Percentiles rank a stretch among this genome's conserved stretches.
Evolutionary conservation across 2,797 vertebrate species (phyloP).

Genomic region (Ispidina picta): DNA sequence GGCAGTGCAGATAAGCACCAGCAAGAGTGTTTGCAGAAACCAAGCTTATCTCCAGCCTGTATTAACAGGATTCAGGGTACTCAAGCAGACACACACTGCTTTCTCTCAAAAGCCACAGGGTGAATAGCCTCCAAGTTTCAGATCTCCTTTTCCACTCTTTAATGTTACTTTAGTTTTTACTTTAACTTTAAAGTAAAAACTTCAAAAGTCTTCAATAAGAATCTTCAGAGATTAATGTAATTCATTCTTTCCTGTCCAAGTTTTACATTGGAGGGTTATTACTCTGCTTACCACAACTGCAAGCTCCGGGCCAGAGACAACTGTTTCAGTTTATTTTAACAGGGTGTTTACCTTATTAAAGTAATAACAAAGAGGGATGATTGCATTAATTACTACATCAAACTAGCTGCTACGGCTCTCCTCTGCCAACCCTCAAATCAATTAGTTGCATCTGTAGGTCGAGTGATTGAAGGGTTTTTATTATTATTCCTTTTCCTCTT

Average conservation of each 20-base stretch:
- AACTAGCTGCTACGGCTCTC: conserved; percentile 17
- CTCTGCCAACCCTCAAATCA: conserved; percentile 8
- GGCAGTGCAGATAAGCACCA: conserved; percentile 19
- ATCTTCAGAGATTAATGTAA: conserved; percentile 46
- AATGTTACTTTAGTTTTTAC: too few relatives aligned
- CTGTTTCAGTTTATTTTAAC: conserved; percentile 65
- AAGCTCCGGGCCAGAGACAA: conserved; percentile 50
- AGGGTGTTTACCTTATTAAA: conserved; percentile 63
- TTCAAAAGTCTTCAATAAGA: conserved; percentile 53
- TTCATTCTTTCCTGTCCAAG: conserved; percentile 54
- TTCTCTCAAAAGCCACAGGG: conserved; percentile 3
- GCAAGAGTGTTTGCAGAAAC: conserved; percentile 48
- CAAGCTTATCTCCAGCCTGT: neutral
- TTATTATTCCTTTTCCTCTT: conserved; percentile 1
- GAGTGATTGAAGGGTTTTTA: neutral
- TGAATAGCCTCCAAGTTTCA: conserved; percentile 15
- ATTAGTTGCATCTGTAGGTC: conserved; percentile 60
- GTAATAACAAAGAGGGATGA: conserved; percentile 44
- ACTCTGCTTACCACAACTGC: conserved; percentile 28
- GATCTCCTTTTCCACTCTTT: conserved; percentile 27
- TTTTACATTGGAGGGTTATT: conserved; percentile 38
- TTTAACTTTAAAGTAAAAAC: conserved; percentile 27
- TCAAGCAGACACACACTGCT: neutral
- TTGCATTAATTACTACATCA: conserved; percentile 42
- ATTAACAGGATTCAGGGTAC: neutral